phyloP scores from a whole-genome alignment of 2,888 invertebrate genomes.

The Drosophila lutescens region DNA sequence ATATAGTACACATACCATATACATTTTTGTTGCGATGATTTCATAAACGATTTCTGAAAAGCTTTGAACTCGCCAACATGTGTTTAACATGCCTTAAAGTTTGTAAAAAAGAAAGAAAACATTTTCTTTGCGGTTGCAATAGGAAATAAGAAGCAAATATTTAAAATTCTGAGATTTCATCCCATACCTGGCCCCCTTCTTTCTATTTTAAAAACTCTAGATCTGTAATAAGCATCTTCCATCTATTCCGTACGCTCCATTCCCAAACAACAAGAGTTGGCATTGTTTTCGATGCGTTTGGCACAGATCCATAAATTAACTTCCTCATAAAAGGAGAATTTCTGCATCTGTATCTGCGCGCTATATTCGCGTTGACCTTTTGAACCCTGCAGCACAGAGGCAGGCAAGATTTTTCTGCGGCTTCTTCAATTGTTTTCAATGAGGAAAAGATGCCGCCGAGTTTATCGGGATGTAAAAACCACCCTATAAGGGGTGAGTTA shows the following conservation, averaged over 20 bases:
- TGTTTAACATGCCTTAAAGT: slow-evolving; percentile 57
- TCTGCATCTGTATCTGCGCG: slow-evolving; percentile 5
- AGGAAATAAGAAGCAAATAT: slow-evolving; percentile 4
- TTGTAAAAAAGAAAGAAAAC: neutral
- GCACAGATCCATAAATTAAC: slow-evolving; percentile 18
- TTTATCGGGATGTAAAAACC: slow-evolving; percentile 21
- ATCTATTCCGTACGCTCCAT: neutral
- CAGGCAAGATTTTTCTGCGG: slow-evolving; percentile 18
- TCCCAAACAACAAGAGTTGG: slow-evolving; percentile 28
- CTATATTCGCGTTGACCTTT: slow-evolving; percentile 45
- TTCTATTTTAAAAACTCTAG: no score
- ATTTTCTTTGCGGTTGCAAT: slow-evolving; percentile 16
- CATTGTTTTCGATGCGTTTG: slow-evolving; percentile 48
- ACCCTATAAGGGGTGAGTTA: slow-evolving; percentile 47
- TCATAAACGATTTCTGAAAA: slow-evolving; percentile 31
- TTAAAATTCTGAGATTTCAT: neutral
- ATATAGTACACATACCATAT: neutral
- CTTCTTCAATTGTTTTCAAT: slow-evolving; percentile 38
- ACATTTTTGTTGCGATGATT: slow-evolving; percentile 12
- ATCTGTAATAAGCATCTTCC: neutral
- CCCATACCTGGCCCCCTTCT: neutral
- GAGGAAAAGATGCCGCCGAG: slow-evolving; percentile 16
- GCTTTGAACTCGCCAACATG: slow-evolving; percentile 50
- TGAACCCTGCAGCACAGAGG: slow-evolving; percentile 38
- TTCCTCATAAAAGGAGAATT: slow-evolving; percentile 27